Percentiles rank a stretch among this genome's conserved stretches.
These are phyloP conservation scores for Aporrectodea caliginosa DNA, from an alignment of 1,140 invertebrate genomes.

Conservation along the genomic window DNA sequence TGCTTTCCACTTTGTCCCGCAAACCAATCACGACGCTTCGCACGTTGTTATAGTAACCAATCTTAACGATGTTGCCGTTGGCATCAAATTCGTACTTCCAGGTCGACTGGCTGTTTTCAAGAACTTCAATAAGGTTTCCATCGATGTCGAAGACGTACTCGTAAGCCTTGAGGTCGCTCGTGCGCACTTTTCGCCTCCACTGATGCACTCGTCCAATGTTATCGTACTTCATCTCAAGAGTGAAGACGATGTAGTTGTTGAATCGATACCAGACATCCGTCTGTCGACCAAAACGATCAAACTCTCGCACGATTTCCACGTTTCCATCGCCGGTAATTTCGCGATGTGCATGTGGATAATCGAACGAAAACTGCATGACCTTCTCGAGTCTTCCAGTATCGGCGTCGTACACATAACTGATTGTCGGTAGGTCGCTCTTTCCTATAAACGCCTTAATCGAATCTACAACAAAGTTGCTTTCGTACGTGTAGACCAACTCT, in stretches of 20 bases:
- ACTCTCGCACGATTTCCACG: constrained; percentile 74
- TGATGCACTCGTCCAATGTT: constrained; percentile 72
- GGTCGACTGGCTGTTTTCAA: constrained; percentile 76
- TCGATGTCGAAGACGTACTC: constrained; percentile 58
- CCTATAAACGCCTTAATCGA: constrained; percentile 33
- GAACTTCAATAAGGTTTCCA: constrained; percentile 48
- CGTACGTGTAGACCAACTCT: constrained; percentile 88
- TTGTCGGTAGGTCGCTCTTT: constrained; percentile 23
- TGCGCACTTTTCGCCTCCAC: constrained; percentile 79
- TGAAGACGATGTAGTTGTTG: constrained; percentile 80
- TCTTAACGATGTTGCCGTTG: constrained; percentile 86
- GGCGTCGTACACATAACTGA: constrained; percentile 65
- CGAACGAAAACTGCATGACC: constrained; percentile 65
- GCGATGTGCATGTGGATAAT: constrained; percentile 64
- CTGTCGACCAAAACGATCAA: constrained; percentile 71
- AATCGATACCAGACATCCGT: constrained; percentile 67
- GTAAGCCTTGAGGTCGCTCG: constrained; percentile 80
- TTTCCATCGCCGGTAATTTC: constrained; percentile 80
- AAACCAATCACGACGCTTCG: constrained; percentile 86
- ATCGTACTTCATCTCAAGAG: constrained; percentile 81
- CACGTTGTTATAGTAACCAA: constrained; percentile 77
- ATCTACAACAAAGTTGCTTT: constrained; percentile 76
- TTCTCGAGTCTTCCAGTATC: constrained; percentile 75
- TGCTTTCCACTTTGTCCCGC: constrained; percentile 82
- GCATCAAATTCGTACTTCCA: constrained; percentile 95